Evolutionary conservation across 2,113 vertebrate species (phyloP).

Genomic region (Brienomyrus brachyistius): DNA sequence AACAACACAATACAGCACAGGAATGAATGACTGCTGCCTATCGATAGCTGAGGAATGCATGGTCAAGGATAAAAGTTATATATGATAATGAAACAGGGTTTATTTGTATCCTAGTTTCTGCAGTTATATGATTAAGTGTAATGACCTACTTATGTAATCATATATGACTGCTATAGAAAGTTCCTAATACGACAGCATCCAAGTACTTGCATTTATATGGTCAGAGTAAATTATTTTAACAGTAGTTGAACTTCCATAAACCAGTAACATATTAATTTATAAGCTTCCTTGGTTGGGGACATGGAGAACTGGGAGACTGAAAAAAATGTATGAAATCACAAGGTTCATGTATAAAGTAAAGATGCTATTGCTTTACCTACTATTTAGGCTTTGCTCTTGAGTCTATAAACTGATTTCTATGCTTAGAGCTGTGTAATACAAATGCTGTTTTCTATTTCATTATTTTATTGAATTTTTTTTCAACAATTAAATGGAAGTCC

Average conservation of each 20-base stretch:
- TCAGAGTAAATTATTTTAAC: neutral
- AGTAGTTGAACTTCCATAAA: neutral
- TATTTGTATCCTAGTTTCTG: neutral
- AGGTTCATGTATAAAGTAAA: neutral
- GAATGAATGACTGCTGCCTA: neutral
- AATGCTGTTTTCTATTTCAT: conserved; percentile 15
- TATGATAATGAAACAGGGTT: neutral
- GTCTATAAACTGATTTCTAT: conserved; percentile 8
- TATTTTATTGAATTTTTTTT: conserved; percentile 13
- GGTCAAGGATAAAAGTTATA: neutral
- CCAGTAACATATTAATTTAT: neutral
- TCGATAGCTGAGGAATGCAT: neutral
- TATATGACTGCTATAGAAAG: neutral
- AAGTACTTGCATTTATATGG: neutral
- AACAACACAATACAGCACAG: neutral
- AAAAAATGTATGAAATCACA: conserved; percentile 6
- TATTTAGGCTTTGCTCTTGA: neutral
- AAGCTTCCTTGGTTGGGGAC: neutral
- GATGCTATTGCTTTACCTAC: neutral
- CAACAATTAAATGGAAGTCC: neutral
- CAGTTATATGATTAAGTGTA: neutral
- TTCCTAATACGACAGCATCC: neutral
- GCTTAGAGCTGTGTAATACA: neutral
- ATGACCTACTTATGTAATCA: neutral
- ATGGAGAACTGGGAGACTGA: neutral